Evolutionary conservation across 1,140 invertebrate species (phyloP), one percentile per base, ranked within the genome.

Genomic region (Pseudomyrmex flavicornis): DNA sequence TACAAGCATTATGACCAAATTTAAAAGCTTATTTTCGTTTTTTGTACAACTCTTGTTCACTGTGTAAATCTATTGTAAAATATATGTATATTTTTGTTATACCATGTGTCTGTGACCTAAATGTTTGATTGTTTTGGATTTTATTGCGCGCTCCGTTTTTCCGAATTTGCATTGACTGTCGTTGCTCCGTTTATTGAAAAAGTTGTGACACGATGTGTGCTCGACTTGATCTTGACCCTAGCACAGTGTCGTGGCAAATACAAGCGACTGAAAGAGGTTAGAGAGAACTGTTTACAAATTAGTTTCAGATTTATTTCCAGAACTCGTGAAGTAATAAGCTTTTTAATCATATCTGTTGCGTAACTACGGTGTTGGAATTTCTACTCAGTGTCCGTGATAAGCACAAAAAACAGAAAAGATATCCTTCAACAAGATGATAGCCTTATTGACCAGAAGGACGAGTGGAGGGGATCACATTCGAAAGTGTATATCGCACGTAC

Each of bases 401-500:
- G 2, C 59, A 50, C 44, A 26, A 79, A 5, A 35, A 35, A 35
- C 7, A 35, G 35, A 35, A 35, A 35, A 35, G 35, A 35, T 35
- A 35, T 35, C 22, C 12, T 50, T 50, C 46, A 12, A 35, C 15
- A 72, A 5, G 35, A 35, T 80, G 76, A 80, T 80, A 80, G 44
- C 44, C n/a, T 48, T 77, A 77, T 68, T 80, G 76, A 80, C 12
- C 52, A 70, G 20, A 13, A 52, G 44, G 15, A 15, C 8, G 2
- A 79, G 50, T 77, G n/a, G 87, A 88, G 61, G 86, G 83, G 77
- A 22, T 20, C 56, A 72, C 10, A 15, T 73, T 59, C 73, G n/a
- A 22, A 52, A 73, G 56, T 83, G 61, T 15, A 73, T 85, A 85
- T 79, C 84, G 68, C 65, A 76, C 54, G 84, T 87, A 76, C 83